Base-by-base conservation (phyloP, 2,888 invertebrate species). In the Timema cristinae region DNA sequence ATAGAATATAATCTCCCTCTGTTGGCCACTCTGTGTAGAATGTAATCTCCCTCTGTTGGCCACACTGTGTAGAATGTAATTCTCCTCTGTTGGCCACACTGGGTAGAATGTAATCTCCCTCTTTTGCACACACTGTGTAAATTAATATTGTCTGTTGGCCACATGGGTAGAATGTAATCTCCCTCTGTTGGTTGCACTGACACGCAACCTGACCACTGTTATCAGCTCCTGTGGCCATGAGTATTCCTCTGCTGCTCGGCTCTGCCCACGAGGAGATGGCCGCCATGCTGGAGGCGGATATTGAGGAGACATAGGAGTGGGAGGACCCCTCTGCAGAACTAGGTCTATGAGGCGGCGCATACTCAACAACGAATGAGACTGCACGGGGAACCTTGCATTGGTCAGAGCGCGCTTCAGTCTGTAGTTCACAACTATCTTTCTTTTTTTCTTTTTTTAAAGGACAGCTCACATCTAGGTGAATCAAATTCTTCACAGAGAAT, bases 331-430 rank as follows among this genome's bases (percentile, higher is more conserved):
- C 48, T 51, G 50, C 59, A 11, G 13, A 47, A 50, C 80, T 32
- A 73, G 82, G 67, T 80, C 81, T 71, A 32, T 32, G 4, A 4
- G 32, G 32, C 32, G 32, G 32, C 9, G 80, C 80, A 4, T 79
- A 76, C 81, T 63, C 68, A 80, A 83, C 56, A 84, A 83, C 73
- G 82, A 82, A 81, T 80, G 49, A 80, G 80, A 72, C 81, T 84
- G 80, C 81, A 82, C 68, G 78, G 81, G 68, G 84, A 83, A 82
- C 67, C 80, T 83, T 69, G 83, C 83, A 56, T 80, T 80, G 82
- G 84, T 83, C 32, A 32, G 32, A 32, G 32, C 32, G 32, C n/a
- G n/a, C n/a, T n/a, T n/a, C n/a, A n/a, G n/a, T n/a, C 32, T 32
- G 32, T 32, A 32, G 32, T 4, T 32, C 32, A 32, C 32, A 32